Evolutionary conservation across 2,888 invertebrate genomes (phyloP).

Genomic region (Ptychoptera contaminata): DNA sequence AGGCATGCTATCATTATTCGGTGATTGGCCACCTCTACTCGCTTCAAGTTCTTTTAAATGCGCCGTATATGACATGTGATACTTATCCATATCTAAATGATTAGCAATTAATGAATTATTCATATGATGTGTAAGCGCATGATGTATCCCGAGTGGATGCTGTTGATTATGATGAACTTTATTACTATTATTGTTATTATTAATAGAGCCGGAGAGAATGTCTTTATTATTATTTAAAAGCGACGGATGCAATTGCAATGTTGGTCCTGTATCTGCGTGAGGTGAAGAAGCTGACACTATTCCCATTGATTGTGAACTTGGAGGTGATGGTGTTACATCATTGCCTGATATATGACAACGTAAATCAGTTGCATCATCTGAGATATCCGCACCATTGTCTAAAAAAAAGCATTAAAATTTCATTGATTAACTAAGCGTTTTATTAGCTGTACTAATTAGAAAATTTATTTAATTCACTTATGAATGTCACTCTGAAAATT

Average conservation of each 20-base stretch:
- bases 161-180: constrained; percentile 13
- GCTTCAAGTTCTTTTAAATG: constrained; percentile 9
- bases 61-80: constrained; percentile 15
- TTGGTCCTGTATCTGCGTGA: background rate
- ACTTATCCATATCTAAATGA: constrained; percentile 11
- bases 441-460: too few species aligned
- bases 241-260: constrained; percentile 1
- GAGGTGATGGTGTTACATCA: background rate
- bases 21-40: background rate
- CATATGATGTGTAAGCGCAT: constrained; percentile 7
- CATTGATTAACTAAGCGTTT: too few species aligned
- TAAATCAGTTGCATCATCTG: constrained; percentile 12
- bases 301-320: too few species aligned
- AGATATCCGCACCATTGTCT: background rate
- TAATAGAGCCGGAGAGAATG: background rate
- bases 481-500: too few species aligned
- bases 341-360: constrained; percentile 5
- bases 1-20: constrained; percentile 1
- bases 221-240: too few species aligned
- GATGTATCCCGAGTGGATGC: background rate
- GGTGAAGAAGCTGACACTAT: too few species aligned
- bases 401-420: too few species aligned
- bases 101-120: constrained; percentile 7
- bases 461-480: too few species aligned
- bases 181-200: constrained; percentile 7